Percentiles rank a stretch among this genome's conserved stretches.
Evolutionary conservation across 2,113 vertebrate genomes (phyloP).

Genomic region (Microcebus lehilahytsara): DNA sequence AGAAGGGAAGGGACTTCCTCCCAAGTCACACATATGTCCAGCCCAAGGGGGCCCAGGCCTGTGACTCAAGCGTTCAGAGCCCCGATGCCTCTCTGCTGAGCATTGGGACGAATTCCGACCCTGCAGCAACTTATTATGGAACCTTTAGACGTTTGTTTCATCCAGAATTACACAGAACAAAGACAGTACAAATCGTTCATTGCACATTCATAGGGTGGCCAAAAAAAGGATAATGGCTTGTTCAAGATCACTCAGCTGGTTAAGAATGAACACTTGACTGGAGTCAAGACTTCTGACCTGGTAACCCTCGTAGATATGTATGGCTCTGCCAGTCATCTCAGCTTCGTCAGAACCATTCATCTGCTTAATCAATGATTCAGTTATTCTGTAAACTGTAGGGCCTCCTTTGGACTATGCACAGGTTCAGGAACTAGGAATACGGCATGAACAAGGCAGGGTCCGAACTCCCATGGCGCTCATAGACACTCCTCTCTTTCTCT

Average conservation of each 20-base stretch:
- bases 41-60: not conserved
- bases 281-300: not conserved
- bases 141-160: not conserved
- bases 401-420: not conserved
- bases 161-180: not conserved
- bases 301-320: not conserved
- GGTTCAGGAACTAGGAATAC: not conserved
- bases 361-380: not conserved
- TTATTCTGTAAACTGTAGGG: not conserved
- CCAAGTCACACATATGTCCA: not conserved
- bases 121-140: not conserved
- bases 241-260: not conserved
- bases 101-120: not conserved
- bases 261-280: not conserved
- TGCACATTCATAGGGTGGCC: not conserved
- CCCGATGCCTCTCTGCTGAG: not conserved
- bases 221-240: not conserved
- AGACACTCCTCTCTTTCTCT: not conserved
- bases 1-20: not conserved
- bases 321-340: not conserved
- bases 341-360: not conserved
- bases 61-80: not conserved
- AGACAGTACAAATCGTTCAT: not conserved
- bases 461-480: not conserved
- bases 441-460: not conserved